phyloP scores from a whole-genome alignment of 2,888 invertebrate species.

The Oscheius sp. region DNA sequence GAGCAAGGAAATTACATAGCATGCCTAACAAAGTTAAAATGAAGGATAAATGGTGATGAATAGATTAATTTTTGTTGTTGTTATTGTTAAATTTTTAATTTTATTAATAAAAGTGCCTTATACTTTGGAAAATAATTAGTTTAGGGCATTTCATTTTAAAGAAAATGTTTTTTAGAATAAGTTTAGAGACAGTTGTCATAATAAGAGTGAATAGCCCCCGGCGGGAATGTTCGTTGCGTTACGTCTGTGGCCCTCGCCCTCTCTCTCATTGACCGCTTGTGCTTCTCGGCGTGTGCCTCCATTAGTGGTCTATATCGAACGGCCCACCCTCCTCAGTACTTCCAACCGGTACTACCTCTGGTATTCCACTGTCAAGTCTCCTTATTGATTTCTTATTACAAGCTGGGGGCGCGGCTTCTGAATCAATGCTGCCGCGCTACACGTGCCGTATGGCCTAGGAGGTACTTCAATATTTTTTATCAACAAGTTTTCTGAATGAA shows the following conservation, averaged over 20 bases:
- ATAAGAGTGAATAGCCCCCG: too few species aligned
- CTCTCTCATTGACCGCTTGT: conserved; percentile 34
- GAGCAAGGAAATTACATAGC: conserved; percentile 73
- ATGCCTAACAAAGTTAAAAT: conserved; percentile 26
- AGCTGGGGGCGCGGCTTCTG: conserved; percentile 37
- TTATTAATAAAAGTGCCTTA: not conserved
- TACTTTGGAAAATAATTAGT: not conserved
- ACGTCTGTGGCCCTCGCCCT: conserved; percentile 14
- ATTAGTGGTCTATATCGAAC: conserved; percentile 36
- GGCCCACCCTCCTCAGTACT: not conserved
- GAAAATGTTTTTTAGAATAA: too few species aligned
- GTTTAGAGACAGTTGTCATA: too few species aligned
- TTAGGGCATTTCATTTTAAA: too few species aligned
- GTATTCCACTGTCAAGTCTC: not conserved
- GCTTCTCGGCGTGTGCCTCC: conserved; percentile 35
- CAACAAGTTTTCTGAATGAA: not conserved
- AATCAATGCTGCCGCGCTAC: conserved; percentile 34
- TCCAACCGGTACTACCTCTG: conserved; percentile 5
- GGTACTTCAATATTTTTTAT: conserved; percentile 6
- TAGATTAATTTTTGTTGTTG: conserved; percentile 8
- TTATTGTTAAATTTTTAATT: conserved; percentile 23
- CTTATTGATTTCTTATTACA: conserved; percentile 33
- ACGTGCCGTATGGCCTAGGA: conserved; percentile 33
- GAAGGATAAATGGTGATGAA: too few species aligned
- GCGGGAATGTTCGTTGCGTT: conserved; percentile 16